phyloP scores from a whole-genome alignment of 2,797 vertebrate genomes.

The Siniperca undulata region DNA sequence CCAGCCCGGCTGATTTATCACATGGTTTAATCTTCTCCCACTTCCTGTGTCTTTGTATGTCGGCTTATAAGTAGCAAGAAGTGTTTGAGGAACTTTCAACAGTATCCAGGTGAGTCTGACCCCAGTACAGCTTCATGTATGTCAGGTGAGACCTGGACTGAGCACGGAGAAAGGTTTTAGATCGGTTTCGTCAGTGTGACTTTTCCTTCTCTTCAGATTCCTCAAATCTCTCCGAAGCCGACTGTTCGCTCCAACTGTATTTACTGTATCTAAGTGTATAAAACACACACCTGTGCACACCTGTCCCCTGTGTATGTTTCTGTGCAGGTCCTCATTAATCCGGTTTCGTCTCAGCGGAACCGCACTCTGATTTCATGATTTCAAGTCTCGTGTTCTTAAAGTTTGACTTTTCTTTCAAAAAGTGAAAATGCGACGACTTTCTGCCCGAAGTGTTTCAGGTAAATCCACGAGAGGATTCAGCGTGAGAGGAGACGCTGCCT shows the following conservation, averaged over 20 bases:
- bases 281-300: not conserved
- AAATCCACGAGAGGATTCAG: too few relatives aligned
- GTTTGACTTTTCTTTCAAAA: not conserved
- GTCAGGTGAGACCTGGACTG: not conserved
- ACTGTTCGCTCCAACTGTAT: not conserved
- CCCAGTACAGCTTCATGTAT: not conserved
- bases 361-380: not conserved
- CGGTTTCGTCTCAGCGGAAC: not conserved
- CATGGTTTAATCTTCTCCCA: too few relatives aligned
- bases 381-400: not conserved
- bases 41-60: too few relatives aligned
- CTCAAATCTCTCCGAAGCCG: not conserved
- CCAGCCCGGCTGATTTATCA: too few relatives aligned
- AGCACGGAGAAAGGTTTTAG: not conserved
- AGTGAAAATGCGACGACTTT: not conserved
- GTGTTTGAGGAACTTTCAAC: not conserved
- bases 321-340: not conserved
- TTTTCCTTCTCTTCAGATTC: slow-evolving; percentile 17
- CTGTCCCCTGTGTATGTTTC: not conserved
- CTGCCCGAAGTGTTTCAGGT: too few relatives aligned
- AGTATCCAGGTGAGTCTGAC: not conserved
- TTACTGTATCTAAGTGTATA: not conserved
- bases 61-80: too few relatives aligned
- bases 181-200: not conserved
- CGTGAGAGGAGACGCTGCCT: too few relatives aligned